Evolutionary conservation across 2,797 vertebrate species (phyloP), one percentile per base, ranked within the genome.

Genomic region (Enoplosus armatus): DNA sequence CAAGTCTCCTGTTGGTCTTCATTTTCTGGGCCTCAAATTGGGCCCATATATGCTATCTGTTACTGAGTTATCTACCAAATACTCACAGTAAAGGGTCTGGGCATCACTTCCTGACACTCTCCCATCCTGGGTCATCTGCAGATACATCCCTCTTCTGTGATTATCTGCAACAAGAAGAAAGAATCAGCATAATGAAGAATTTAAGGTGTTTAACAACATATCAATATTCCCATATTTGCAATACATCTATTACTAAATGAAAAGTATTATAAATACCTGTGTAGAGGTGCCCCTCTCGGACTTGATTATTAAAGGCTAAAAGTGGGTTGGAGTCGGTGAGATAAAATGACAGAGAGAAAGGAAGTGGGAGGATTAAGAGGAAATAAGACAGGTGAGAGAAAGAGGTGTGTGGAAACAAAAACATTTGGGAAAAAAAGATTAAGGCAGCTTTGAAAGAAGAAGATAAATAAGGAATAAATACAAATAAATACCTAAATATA

Each of bases 221-320:
- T 29, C 8, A 48, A 5, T 10, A 48, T 26, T 54, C 4, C 2
- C 0, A 27, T 11, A 8, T 33, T 31, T 69, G 6, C 8, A 39
- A 7, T 27, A 1, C 59, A 43, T 6, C 6, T 27, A 4, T 51
- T 8, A 0, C 4, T 6, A n/a, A 63, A 51, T 63, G 6, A 55
- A 72, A 65, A 41, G 4, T 1, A 10, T 63, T 20, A 33, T 27
- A 66, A 67, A 72, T 95, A 95, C 95, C 95, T 93, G 95, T 94
- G 77, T 95, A 95, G 69, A 96, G 95, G 75, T 94, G 93, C 1
- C 81, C 90, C 63, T 94, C 90, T 85, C 94, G 92, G 78, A 93
- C 90, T 67, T 93, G 90, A 60, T 66, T 90, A 47, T 75, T 41
- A 26, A 95, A 94, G 8, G 84, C 82, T 39, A 94, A 66, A 29